phyloP scores from a whole-genome alignment of 2,113 vertebrate species.

The Himantopus leucocephalus region DNA sequence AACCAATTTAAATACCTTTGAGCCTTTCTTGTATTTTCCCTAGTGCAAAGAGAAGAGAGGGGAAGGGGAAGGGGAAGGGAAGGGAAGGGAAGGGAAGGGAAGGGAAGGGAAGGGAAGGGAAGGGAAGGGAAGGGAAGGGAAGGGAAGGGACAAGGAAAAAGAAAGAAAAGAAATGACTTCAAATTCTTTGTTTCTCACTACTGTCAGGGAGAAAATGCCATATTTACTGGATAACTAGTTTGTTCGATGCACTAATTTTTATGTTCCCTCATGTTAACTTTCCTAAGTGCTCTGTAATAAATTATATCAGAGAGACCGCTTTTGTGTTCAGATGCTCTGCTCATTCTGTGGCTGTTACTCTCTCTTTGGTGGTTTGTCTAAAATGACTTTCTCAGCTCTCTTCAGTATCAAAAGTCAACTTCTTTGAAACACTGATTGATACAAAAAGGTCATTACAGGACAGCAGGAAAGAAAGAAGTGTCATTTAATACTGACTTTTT shows the following conservation, averaged over 20 bases:
- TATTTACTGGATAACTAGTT: not conserved
- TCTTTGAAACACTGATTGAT: not conserved
- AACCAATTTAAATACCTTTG: fast-evolving
- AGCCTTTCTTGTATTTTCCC: not conserved
- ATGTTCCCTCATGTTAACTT: not conserved
- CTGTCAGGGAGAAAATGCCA: not conserved
- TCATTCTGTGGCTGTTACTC: not conserved
- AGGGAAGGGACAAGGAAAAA: not conserved
- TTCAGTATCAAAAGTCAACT: not conserved
- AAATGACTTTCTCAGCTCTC: not conserved
- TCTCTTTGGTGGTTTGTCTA: not conserved
- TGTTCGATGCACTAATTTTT: not conserved
- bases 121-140: too few species aligned
- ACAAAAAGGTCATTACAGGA: not conserved
- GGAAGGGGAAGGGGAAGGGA: too few species aligned
- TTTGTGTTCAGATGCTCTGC: not conserved
- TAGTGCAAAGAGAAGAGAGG: not conserved
- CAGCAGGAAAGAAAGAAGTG: not conserved
- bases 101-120: fast-evolving
- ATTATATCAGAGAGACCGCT: not conserved
- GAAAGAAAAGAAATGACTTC: not conserved
- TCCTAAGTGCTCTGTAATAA: not conserved
- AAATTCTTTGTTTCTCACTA: not conserved
- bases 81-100: too few species aligned
- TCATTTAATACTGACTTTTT: not conserved